Percentiles rank a stretch among this genome's conserved stretches.
Evolutionary conservation across 2,888 invertebrate species (phyloP).

Genomic region (Drosophila prolongata): DNA sequence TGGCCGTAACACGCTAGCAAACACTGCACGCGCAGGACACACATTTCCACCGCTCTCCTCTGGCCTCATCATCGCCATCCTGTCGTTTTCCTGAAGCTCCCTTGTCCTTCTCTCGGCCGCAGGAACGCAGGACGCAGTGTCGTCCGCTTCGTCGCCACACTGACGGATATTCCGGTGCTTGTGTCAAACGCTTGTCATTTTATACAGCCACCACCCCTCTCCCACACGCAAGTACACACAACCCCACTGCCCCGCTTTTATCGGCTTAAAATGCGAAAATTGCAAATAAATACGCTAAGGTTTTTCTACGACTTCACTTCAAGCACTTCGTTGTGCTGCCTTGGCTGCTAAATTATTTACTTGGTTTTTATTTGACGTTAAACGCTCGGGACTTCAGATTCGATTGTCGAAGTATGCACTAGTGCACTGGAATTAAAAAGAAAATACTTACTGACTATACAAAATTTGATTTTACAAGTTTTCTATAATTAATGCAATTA

Average conservation of each 20-base stretch:
- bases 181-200: constrained; percentile 83
- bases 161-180: constrained; percentile 84
- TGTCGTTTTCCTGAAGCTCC: constrained; percentile 46
- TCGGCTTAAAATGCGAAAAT: constrained; percentile 79
- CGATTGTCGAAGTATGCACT: constrained; percentile 35
- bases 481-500: background rate
- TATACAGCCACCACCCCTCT: constrained; percentile 43
- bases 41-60: constrained; percentile 18
- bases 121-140: constrained; percentile 50
- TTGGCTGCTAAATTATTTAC: constrained; percentile 69
- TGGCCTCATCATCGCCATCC: constrained; percentile 7
- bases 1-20: constrained; percentile 72
- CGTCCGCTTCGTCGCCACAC: constrained; percentile 74
- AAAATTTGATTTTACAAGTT: background rate
- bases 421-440: constrained; percentile 14
- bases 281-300: constrained; percentile 70
- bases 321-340: constrained; percentile 34
- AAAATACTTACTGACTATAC: too few relatives aligned
- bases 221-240: background rate
- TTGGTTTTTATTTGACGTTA: constrained; percentile 67
- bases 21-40: constrained; percentile 67
- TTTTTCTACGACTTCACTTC: constrained; percentile 35
- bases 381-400: constrained; percentile 54
- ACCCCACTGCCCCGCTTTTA: constrained; percentile 58
- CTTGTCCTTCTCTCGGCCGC: constrained; percentile 51